Evolutionary conservation across 1,140 invertebrate species (phyloP).

Genomic region (Brachystomella parvula): DNA sequence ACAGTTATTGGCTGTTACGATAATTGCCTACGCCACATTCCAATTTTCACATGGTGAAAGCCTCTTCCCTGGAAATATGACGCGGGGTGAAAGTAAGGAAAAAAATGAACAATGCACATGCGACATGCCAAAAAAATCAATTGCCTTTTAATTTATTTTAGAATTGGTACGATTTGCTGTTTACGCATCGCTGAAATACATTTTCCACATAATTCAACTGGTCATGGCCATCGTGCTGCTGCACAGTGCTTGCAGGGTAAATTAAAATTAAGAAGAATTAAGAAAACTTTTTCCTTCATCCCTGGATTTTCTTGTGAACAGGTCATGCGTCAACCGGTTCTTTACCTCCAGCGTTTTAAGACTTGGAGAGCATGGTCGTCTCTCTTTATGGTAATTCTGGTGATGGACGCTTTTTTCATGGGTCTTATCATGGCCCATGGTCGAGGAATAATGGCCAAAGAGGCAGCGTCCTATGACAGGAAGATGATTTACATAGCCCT

Average conservation of each 20-base stretch:
- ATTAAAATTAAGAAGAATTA: too few species aligned
- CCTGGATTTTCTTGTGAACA: too few species aligned
- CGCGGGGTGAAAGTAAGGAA: background rate
- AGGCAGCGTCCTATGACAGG: background rate
- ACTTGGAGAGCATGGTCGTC: background rate
- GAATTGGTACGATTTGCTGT: background rate
- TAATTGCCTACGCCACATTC: background rate
- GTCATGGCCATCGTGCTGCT: background rate
- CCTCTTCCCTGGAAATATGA: background rate
- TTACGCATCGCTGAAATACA: background rate
- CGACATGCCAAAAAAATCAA: background rate
- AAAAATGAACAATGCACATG: background rate
- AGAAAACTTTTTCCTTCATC: too few species aligned
- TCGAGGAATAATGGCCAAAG: background rate
- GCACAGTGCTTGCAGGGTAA: background rate
- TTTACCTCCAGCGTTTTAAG: background rate
- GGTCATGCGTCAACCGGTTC: background rate
- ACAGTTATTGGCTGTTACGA: too few species aligned
- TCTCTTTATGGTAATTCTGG: background rate
- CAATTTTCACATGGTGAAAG: background rate
- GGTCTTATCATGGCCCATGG: background rate
- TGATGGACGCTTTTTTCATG: background rate
- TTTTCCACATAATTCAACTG: background rate
- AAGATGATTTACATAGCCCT: background rate
- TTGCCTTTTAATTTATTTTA: background rate